Evolutionary conservation across 1,140 invertebrate genomes (phyloP), one percentile per base, ranked within the genome.

Genomic region (Drosophila sulfurigaster): DNA sequence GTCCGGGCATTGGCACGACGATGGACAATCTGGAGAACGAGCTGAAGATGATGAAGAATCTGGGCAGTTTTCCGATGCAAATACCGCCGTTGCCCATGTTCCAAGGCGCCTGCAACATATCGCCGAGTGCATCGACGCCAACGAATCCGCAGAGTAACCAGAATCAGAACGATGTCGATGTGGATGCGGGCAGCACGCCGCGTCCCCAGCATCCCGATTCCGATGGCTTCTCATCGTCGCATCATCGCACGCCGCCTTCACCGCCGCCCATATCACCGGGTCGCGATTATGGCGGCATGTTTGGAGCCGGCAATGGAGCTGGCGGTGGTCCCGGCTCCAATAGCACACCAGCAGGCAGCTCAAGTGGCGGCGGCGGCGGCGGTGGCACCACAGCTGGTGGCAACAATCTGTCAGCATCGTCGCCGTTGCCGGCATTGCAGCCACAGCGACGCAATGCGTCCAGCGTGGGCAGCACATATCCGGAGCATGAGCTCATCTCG

Each of bases 1-100:
- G 77, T 1, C 30, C 62, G 0, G 75, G 83, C 41, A 87, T 87
- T 20, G 76, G 65, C 0, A 71, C 75, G 0, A 75, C 62, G 25
- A 92, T 92, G 78, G 90, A 92, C 25, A 92, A 86, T 11, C 63
- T 92, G 48, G 92, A 93, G 68, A 92, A 91, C 16, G 92, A 93
- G 56, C 79, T 93, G 20, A 93, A 93, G 58, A 91, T 93, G 83
- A 93, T 93, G 91, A 93, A 93, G 65, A 92, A 91, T 16, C 65
- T 92, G 58, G 82, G 87, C 58, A 92, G 82, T 43, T 93, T 93
- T 51, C 92, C 92, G 1, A 92, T 93, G 91, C 92, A 93, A 63
- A 92, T 92, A 45, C 92, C 92, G 13, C 82, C 92, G 49, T 62
- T 93, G 75, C 91, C 92, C 6, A 92, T 92, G 83, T 93, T 92